Percentiles rank a stretch among this genome's conserved stretches.
These are phyloP conservation scores for Melanargia galathea DNA, from an alignment of 2,888 invertebrate genomes.

Conservation along the genomic window DNA sequence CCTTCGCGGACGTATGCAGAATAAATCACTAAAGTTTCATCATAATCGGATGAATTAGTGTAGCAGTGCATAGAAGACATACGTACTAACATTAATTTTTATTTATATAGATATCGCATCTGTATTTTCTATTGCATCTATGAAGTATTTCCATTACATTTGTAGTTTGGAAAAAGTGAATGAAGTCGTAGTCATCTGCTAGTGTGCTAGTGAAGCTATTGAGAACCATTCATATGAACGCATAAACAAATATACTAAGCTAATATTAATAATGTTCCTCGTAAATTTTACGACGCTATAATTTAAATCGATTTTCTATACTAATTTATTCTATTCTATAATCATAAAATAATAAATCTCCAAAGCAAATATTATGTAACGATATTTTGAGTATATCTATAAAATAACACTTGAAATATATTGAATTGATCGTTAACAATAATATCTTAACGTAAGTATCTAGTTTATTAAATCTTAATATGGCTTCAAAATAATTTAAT, in stretches of 20 bases:
- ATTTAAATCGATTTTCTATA: slow-evolving; percentile 3
- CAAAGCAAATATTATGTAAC: neutral
- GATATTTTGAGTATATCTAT: slow-evolving; percentile 1
- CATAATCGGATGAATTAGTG: too few relatives aligned
- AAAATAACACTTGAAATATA: neutral
- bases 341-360: slow-evolving; percentile 4
- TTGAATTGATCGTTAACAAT: neutral
- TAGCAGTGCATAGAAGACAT: too few relatives aligned
- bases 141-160: too few relatives aligned
- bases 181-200: too few relatives aligned
- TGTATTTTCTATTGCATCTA: too few relatives aligned
- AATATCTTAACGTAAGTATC: neutral
- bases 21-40: too few relatives aligned
- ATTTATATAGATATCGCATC: too few relatives aligned
- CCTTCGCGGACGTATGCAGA: too few relatives aligned
- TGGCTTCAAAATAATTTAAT: neutral
- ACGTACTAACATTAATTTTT: too few relatives aligned
- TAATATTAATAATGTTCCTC: slow-evolving; percentile 6
- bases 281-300: slow-evolving; percentile 10
- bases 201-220: too few relatives aligned
- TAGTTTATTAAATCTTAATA: neutral
- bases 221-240: too few relatives aligned
- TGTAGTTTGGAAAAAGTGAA: too few relatives aligned
- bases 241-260: slow-evolving; percentile 2
- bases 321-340: slow-evolving; percentile 8